Evolutionary conservation across 1,140 invertebrate genomes (phyloP).

Genomic region (Mylabris phalerata): DNA sequence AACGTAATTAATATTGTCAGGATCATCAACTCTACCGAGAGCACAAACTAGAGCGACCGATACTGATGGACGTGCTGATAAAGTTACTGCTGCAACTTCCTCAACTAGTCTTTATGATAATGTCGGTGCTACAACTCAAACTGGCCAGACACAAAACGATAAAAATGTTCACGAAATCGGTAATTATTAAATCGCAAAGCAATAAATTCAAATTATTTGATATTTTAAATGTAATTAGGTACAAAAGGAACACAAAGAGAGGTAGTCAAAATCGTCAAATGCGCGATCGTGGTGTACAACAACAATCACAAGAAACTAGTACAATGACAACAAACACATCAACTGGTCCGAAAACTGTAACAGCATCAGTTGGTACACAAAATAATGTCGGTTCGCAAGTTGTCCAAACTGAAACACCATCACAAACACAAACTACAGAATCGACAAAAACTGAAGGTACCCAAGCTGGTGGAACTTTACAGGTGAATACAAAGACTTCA

Average conservation of each 20-base stretch:
- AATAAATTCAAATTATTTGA: too few relatives aligned
- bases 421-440: conserved; percentile 46
- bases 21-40: conserved; percentile 76
- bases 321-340: conserved; percentile 54
- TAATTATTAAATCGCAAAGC: neutral
- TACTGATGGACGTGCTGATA: conserved; percentile 59
- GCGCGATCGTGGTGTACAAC: conserved; percentile 46
- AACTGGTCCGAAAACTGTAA: conserved; percentile 52
- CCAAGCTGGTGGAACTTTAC: conserved; percentile 66
- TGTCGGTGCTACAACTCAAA: conserved; percentile 54
- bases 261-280: conserved; percentile 39
- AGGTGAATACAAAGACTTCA: conserved; percentile 49
- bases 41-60: conserved; percentile 64
- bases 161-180: conserved; percentile 9
- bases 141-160: conserved; percentile 48
- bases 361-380: conserved; percentile 55
- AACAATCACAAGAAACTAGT: conserved; percentile 57
- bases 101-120: conserved; percentile 87
- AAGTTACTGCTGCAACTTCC: conserved; percentile 74
- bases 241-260: conserved; percentile 36
- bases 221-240: conserved; percentile 16
- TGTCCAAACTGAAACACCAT: conserved; percentile 38
- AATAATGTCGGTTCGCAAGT: conserved; percentile 40
- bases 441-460: conserved; percentile 70
- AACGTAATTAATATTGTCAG: conserved; percentile 42